Evolutionary conservation across 92 coral and sea anemone genomes (phyloP), one percentile per base, ranked within the genome.

Genomic region (Metridium senile): DNA sequence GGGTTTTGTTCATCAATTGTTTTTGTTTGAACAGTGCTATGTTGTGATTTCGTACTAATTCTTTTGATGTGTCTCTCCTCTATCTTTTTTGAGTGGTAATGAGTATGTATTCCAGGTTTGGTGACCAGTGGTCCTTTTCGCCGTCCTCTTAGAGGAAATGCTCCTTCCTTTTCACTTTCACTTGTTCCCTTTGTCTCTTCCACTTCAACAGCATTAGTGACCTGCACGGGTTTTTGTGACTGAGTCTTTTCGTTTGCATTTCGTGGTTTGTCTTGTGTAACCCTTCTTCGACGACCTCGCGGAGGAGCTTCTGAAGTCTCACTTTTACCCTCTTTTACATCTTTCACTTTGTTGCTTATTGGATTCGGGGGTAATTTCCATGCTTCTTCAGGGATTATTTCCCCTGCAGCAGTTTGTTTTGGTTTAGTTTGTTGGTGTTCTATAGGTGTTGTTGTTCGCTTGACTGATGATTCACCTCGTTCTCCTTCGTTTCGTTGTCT

Each of bases 221-320:
- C 49, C 49, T 39, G 49, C 13, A 13, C 49, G 6, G 49, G 13
- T 39, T 39, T 39, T 39, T 6, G 49, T 39, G 49, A 6, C 13
- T 39, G 49, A 39, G 49, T 13, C 49, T 39, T 6, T 39, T 39
- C 49, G 13, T 39, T 39, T 39, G 13, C 13, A n/a, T n/a, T n/a
- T n/a, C n/a, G n/a, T n/a, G n/a, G n/a, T 21, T 21, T 54, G 3
- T 21, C 25, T 3, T 16, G 4, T 54, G 16, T 16, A 6, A 13
- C 9, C 17, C 59, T 54, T 21, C 59, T 54, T 54, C 59, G 59
- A 54, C 59, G 59, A 54, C 59, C 59, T 13, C 59, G 59, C 23
- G 59, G 25, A 54, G 16, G 17, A 54, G 23, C 59, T 54, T 2
- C 25, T 54, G 16, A 10, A 9, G 20, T 21, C 59, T 54, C 59